A percentile compares a stretch with the other conserved stretches of the same genome.
These are phyloP conservation scores for Dimorphilus gyrociliatus DNA, from an alignment of 2,888 invertebrate genomes.

Conservation along the genomic window DNA sequence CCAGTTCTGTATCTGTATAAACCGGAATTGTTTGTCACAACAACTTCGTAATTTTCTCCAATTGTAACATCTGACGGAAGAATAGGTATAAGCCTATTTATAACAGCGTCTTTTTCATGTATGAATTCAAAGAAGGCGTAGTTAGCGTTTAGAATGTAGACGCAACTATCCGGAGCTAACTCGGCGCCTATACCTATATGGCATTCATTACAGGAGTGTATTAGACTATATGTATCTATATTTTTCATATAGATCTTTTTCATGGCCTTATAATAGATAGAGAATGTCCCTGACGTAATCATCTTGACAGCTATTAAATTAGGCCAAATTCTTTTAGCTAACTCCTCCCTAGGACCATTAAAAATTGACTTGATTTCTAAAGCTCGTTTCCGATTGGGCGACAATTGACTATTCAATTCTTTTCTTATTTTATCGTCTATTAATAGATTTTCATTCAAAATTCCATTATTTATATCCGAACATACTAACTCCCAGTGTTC, in stretches of 20 bases:
- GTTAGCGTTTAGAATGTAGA: neutral
- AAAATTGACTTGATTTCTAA: no score
- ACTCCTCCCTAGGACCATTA: no score
- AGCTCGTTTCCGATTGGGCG: no score
- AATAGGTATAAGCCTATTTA: neutral
- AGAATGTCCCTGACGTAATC: conserved; percentile 12
- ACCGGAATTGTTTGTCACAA: conserved; percentile 12
- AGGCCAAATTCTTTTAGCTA: conserved; percentile 13
- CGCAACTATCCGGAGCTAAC: neutral
- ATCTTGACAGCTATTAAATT: conserved; percentile 8
- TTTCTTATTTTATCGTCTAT: neutral
- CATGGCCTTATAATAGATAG: conserved; percentile 7
- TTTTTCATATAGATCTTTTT: conserved; percentile 6
- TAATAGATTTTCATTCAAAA: neutral
- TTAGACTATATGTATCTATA: no score
- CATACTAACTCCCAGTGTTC: conserved; percentile 11
- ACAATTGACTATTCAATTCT: conserved; percentile 3
- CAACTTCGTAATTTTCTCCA: conserved; percentile 12
- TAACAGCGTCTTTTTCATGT: conserved; percentile 1
- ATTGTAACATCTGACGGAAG: conserved; percentile 8
- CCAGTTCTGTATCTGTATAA: conserved; percentile 14
- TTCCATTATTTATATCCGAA: conserved; percentile 11
- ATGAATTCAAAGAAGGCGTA: conserved; percentile 13
- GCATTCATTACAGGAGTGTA: no score
- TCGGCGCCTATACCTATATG: no score